Evolutionary conservation across 92 coral and sea anemone genomes (phyloP), one percentile per base, ranked within the genome.

Genomic region (Umimayanthus kanabou): DNA sequence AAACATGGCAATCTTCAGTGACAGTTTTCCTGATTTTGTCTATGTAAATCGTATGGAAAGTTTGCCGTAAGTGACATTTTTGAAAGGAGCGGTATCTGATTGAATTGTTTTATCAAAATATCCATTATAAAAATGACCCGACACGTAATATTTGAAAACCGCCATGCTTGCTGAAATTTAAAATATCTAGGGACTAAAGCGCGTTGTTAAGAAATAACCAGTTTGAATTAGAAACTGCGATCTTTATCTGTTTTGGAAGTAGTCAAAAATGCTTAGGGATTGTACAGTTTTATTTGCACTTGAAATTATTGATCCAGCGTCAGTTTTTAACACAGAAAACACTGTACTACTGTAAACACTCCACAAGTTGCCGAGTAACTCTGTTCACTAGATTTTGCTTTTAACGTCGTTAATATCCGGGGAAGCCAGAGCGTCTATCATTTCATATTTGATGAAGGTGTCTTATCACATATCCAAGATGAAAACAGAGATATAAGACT

Each of bases 61-160:
- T 70, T 83, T 37, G 11, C 42, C 25, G 29, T 75, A 50, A 83
- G 66, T 83, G 87, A 43, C 87, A 47, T 81, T 70, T 80, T 30
- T 83, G 40, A 70, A 83, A 83, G 87, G 45, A 83, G 78, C 87
- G 87, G 78, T 83, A 71, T 83, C 87, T 8, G 87, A 70, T 83
- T 70, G 28, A 83, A 33, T 83, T 78, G 82, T 53, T 49, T 49
- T 83, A 70, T 42, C 77, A 14, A 42, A 43, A 83, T 71, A 83
- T 26, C 78, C 87, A 83, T 83, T 83, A 43, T 70, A 83, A 71
- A 69, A 83, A 69, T 67, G 37, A 69, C 43, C 76, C 29, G 87
- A 26, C 76, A n/a, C 37, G 61, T 42, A 82, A 65, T 25, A 25
- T 82, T 26, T n/a, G 26, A 47, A 83, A 83, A 83, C 87, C 78